Evolutionary conservation across 1,140 invertebrate species (phyloP).

Genomic region (Solen grandis): DNA sequence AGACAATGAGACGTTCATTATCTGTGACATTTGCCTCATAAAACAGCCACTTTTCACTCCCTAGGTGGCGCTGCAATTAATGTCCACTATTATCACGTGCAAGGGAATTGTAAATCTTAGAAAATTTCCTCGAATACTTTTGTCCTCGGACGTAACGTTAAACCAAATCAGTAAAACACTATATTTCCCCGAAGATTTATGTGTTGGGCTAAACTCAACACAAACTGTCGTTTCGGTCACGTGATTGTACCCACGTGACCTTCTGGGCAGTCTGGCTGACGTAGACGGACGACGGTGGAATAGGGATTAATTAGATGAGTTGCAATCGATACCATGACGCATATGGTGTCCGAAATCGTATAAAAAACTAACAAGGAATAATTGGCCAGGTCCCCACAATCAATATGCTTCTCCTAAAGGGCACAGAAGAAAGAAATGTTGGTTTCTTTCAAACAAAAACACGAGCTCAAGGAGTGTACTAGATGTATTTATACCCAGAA

Average conservation of each 20-base stretch:
- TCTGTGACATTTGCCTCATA: slow-evolving; percentile 50
- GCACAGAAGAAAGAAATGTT: too few relatives aligned
- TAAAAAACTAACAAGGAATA: not conserved
- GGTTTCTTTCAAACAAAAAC: too few relatives aligned
- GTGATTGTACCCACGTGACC: not conserved
- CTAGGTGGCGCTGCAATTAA: slow-evolving; percentile 42
- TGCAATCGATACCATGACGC: not conserved
- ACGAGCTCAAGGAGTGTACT: too few relatives aligned
- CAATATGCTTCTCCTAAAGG: too few relatives aligned
- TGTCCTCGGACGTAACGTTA: slow-evolving; percentile 52
- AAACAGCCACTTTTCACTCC: slow-evolving; percentile 48
- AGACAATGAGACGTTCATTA: slow-evolving; percentile 52
- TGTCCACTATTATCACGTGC: slow-evolving; percentile 54
- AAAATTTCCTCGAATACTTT: slow-evolving; percentile 6
- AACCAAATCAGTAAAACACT: slow-evolving; percentile 55
- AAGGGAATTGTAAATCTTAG: slow-evolving; percentile 51
- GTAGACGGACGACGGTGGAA: not conserved
- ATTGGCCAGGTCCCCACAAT: too few relatives aligned
- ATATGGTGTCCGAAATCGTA: not conserved
- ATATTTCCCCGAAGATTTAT: slow-evolving; percentile 50
- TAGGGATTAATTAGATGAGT: not conserved
- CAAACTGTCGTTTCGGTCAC: not conserved
- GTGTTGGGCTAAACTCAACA: not conserved
- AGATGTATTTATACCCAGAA: too few relatives aligned
- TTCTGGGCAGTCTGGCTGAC: not conserved